These are phyloP conservation scores for Ophion slaviceki DNA, from an alignment of 2,888 invertebrate genomes.

Conservation along the genomic window DNA sequence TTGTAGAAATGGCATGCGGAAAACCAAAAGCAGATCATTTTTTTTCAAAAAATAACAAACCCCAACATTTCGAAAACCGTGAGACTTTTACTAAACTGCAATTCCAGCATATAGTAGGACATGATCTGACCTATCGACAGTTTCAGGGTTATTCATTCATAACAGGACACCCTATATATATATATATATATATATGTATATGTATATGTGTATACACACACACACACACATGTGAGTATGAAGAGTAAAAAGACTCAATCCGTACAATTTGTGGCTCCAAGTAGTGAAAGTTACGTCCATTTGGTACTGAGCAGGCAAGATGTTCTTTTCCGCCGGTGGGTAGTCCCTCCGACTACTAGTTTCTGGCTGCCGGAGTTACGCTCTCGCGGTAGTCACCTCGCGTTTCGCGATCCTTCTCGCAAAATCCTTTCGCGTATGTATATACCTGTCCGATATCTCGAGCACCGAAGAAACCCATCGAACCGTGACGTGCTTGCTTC, in stretches of 20 bases:
- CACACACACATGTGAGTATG: not conserved
- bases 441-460: slow-evolving; percentile 53
- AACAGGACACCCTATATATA: too few relatives aligned
- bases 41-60: too few relatives aligned
- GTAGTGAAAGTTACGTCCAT: slow-evolving; percentile 9
- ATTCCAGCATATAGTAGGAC: too few relatives aligned
- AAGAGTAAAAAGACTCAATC: slow-evolving; percentile 14
- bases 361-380: slow-evolving; percentile 65
- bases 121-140: too few relatives aligned
- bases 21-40: too few relatives aligned
- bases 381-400: slow-evolving; percentile 55
- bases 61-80: too few relatives aligned
- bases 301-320: not conserved
- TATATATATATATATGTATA: too few relatives aligned
- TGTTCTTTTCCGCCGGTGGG: slow-evolving; percentile 14
- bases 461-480: slow-evolving; percentile 50
- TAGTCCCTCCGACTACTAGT: slow-evolving; percentile 41
- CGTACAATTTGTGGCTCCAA: not conserved
- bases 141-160: too few relatives aligned
- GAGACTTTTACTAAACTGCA: too few relatives aligned
- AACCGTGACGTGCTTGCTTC: slow-evolving; percentile 59
- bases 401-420: slow-evolving; percentile 57
- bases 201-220: not conserved
- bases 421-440: slow-evolving; percentile 40
- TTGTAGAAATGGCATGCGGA: too few relatives aligned